A percentile compares a stretch with the other conserved stretches of the same genome.
phyloP scores from a whole-genome alignment of 2,888 invertebrate genomes.

The Myopa testacea region DNA sequence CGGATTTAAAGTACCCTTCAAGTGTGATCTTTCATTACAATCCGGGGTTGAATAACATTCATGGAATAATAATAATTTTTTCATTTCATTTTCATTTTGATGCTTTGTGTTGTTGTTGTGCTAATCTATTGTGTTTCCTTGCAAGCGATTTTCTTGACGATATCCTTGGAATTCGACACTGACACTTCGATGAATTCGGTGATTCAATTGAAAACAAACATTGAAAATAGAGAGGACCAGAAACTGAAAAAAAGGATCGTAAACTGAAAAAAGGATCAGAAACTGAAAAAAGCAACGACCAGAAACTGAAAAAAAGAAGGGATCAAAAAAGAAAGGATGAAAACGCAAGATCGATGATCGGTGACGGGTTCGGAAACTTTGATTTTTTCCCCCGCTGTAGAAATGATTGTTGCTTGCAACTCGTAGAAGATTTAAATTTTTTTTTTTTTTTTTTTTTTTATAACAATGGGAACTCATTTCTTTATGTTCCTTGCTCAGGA shows the following conservation, averaged over 20 bases:
- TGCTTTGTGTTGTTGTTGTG: background rate
- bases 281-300: background rate
- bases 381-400: background rate
- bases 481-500: background rate
- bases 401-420: background rate
- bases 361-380: background rate
- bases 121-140: background rate
- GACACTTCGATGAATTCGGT: background rate
- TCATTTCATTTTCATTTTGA: background rate
- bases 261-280: background rate
- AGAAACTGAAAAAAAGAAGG: background rate
- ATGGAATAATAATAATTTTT: too few species aligned
- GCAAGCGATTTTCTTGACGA: background rate
- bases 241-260: background rate
- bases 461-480: constrained; percentile 14
- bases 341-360: background rate
- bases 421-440: background rate
- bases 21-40: too few species aligned
- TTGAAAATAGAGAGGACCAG: background rate
- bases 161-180: constrained; percentile 24
- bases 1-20: too few species aligned
- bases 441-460: background rate
- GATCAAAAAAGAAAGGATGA: background rate
- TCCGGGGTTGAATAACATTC: too few species aligned
- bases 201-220: background rate